Conservation (phyloP, 2,888 invertebrate genomes). For the Brassicogethes aeneus region DNA sequence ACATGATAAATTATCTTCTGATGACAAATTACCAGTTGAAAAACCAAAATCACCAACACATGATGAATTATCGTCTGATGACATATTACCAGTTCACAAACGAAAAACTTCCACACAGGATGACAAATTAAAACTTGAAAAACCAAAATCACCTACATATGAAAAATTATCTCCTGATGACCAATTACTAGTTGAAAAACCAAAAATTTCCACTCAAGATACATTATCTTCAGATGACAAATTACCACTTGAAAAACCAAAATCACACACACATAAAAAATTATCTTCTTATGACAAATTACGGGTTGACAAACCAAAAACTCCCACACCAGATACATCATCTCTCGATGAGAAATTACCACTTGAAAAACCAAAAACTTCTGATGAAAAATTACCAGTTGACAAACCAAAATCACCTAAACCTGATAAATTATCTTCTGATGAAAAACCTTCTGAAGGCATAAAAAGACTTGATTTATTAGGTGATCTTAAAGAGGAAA, state of each 20-base stretch:
- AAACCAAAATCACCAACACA: too few relatives aligned
- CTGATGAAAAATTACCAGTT: neutral
- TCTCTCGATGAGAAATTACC: too few relatives aligned
- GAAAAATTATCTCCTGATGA: conserved; percentile 1
- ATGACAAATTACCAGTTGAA: conserved; percentile 1
- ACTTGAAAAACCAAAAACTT: too few relatives aligned
- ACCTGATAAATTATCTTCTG: neutral
- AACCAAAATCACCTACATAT: too few relatives aligned
- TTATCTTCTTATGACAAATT: neutral
- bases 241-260: too few relatives aligned
- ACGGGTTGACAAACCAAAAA: conserved; percentile 1
- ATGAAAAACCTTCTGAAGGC: neutral
- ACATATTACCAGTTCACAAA: neutral
- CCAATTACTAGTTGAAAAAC: conserved; percentile 6
- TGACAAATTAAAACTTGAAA: neutral
- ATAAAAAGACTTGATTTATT: conserved; percentile 2
- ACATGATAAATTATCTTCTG: neutral
- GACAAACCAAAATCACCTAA: conserved; percentile 1
- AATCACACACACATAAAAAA: neutral
- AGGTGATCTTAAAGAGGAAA: too few relatives aligned
- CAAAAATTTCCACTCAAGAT: neutral
- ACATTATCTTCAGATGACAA: conserved; percentile 1
- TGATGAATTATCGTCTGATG: neutral
- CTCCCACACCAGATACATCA: conserved; percentile 1
- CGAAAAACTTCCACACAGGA: conserved; percentile 1